Base-by-base conservation (phyloP, 1,140 invertebrate genomes). In the Nephila pilipes region DNA sequence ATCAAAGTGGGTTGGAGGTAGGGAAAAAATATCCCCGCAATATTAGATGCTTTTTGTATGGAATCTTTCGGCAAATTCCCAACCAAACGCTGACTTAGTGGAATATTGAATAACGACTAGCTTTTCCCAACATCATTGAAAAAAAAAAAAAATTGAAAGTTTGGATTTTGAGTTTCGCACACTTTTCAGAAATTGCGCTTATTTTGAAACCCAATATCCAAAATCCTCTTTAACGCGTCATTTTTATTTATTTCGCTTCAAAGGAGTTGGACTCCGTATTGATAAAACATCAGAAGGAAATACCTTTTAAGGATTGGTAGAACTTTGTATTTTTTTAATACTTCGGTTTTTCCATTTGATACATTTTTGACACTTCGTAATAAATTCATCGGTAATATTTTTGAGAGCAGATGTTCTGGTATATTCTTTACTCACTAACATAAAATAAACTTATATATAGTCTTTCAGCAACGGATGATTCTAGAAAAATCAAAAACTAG, bases 21-120 rank as follows among this genome's bases (percentile, higher is more conserved):
- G 87, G 14, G 20, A 54, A 88, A 69, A 55, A 75, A 58, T 20
- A 60, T 60, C 25, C 29, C 18, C 55, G 8, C 87, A 65, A 88
- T 75, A 88, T 88, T 88, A 88, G 60, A 88, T 46, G 65, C 54
- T 75, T 87, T 88, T 88, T 65, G 38, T 58, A 60, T 25, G 54
- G 58, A 46, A 75, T 36, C 14, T n/a, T 22, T 32, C 3, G 25
- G 20, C 16, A 69, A 46, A 38, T 25, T 75, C 63, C 29, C 16
- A 0, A n/a, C 29, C 6, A 54, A 88, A 36, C 38, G 85, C 60
- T 57, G 63, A 75, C 87, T 88, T 75, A 75, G 57, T 88, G 38
- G 87, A 75, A 88, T 88, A 88, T 88, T 88, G 87, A 88, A 88
- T 88, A 88, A 75, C 38, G 87, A 75, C 87, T 69, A 16, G 87